Conservation (phyloP, 1,140 invertebrate species). For the Uloborus diversus region DNA sequence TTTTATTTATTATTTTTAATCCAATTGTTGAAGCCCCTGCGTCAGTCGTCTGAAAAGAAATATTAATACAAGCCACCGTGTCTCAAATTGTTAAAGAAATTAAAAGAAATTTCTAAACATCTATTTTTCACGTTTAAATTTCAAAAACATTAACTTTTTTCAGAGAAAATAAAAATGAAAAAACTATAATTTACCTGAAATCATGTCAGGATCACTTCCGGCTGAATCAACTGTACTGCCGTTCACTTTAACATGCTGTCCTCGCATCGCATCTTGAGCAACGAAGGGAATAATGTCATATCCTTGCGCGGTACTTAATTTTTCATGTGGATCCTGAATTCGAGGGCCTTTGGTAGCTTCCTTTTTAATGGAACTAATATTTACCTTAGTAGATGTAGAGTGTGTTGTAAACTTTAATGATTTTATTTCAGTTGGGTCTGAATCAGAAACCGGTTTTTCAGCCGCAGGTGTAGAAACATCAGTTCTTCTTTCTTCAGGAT, state of each 20-base stretch:
- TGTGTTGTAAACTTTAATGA: not conserved
- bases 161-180: no score
- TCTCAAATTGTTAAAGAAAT: no score
- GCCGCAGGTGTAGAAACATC: constrained; percentile 27
- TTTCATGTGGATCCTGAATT: constrained; percentile 35
- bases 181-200: constrained; percentile 24
- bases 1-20: no score
- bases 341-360: constrained; percentile 34
- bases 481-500: not conserved
- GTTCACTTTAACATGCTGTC: constrained; percentile 63
- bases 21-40: no score
- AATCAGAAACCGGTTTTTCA: not conserved
- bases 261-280: constrained; percentile 76
- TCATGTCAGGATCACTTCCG: constrained; percentile 26
- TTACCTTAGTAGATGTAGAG: constrained; percentile 3
- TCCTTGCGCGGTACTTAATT: constrained; percentile 11
- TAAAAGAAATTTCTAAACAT: no score
- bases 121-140: no score
- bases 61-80: no score
- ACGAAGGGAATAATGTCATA: constrained; percentile 78
- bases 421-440: not conserved
- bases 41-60: no score
- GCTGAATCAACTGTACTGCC: not conserved
- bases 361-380: not conserved
- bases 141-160: no score